A percentile compares a stretch with the other conserved stretches of the same genome.
These are phyloP conservation scores for Apis mellifera DNA, from an alignment of 1,140 invertebrate species.

Conservation along the genomic window Amel_HAv3.1 CM009933.2:12723501-12724000, in stretches of 20 bases:
- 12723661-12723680: too few species aligned
- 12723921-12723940: slow-evolving; percentile 50
- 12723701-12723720: too few species aligned
- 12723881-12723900: slow-evolving; percentile 53
- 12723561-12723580: background rate
- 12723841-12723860: background rate
- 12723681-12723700: too few species aligned
- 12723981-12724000: slow-evolving; percentile 44
- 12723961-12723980: slow-evolving; percentile 47
- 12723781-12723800: background rate
- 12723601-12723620: background rate
- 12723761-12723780: background rate
- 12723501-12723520: too few species aligned
- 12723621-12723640: too few species aligned
- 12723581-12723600: background rate
- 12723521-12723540: background rate
- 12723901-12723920: slow-evolving; percentile 34
- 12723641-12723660: too few species aligned
- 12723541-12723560: background rate
- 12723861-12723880: slow-evolving; percentile 11
- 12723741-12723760: too few species aligned
- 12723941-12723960: slow-evolving; percentile 52
- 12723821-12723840: background rate
- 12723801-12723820: background rate
- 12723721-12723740: too few species aligned